A percentile compares a stretch with the other conserved stretches of the same genome.
phyloP scores from a whole-genome alignment of 2,888 invertebrate species.

The Isoperla grammatica region DNA sequence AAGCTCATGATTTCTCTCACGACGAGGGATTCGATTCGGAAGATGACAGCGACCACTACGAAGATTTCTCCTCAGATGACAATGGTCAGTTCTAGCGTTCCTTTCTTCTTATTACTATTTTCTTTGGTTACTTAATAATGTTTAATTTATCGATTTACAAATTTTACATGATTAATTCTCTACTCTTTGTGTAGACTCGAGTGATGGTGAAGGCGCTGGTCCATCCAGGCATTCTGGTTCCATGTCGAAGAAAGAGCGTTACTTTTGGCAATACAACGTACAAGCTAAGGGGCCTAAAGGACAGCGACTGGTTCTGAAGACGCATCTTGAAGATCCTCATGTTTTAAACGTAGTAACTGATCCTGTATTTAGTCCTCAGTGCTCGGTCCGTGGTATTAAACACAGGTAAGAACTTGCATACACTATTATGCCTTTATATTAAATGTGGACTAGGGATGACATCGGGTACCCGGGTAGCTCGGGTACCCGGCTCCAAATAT shows the following conservation, averaged over 20 bases:
- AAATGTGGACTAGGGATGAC: no score
- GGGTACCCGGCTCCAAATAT: no score
- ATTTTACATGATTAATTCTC: no score
- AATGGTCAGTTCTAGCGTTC: constrained; percentile 42
- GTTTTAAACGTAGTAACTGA: constrained; percentile 84
- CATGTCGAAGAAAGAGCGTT: constrained; percentile 67
- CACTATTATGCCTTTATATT: no score
- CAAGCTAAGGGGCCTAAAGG: constrained; percentile 98
- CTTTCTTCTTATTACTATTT: constrained; percentile 14
- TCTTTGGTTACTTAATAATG: constrained; percentile 20
- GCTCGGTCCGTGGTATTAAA: constrained; percentile 84
- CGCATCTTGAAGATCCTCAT: constrained; percentile 87
- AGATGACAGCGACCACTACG: constrained; percentile 81
- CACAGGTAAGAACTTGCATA: constrained; percentile 59
- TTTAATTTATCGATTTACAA: constrained; percentile 12
- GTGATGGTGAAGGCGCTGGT: constrained; percentile 37
- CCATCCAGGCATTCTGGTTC: constrained; percentile 29
- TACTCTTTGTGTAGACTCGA: constrained; percentile 37
- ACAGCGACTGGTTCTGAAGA: constrained; percentile 76
- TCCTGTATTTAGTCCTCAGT: constrained; percentile 92
- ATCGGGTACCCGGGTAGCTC: no score
- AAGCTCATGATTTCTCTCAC: constrained; percentile 70
- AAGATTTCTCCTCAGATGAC: constrained; percentile 79
- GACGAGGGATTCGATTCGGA: constrained; percentile 82
- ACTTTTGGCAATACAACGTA: constrained; percentile 98